These are phyloP conservation scores for Pyralis farinalis DNA, from an alignment of 2,888 invertebrate species.

Conservation along the genomic window DNA sequence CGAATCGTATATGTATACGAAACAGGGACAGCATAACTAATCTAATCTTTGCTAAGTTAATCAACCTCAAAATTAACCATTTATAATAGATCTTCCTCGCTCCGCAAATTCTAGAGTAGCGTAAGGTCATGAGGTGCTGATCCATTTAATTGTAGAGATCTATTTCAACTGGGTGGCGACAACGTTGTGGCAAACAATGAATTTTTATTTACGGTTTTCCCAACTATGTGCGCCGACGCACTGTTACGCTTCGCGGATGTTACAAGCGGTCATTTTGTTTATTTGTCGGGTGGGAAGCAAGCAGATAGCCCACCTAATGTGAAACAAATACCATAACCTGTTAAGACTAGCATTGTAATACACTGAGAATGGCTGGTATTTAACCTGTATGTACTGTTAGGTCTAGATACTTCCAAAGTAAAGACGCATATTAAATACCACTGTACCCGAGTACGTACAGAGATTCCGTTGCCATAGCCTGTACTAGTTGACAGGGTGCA, in stretches of 20 bases:
- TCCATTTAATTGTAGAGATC: conserved; percentile 3
- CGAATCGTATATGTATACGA: background rate
- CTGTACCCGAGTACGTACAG: too few relatives aligned
- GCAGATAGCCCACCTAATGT: too few relatives aligned
- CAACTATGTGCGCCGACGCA: conserved; percentile 19
- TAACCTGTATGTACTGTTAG: too few relatives aligned
- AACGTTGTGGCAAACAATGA: conserved; percentile 23
- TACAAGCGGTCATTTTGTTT: conserved; percentile 17
- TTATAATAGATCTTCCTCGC: background rate
- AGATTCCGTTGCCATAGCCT: too few relatives aligned
- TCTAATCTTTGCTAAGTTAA: conserved; percentile 8
- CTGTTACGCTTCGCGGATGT: conserved; percentile 28
- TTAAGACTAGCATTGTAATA: too few relatives aligned
- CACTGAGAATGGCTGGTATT: too few relatives aligned
- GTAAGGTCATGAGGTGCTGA: background rate
- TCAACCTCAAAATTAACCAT: background rate
- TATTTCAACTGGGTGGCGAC: conserved; percentile 15
- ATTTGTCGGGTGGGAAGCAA: too few relatives aligned
- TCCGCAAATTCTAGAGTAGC: background rate
- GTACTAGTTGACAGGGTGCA: too few relatives aligned
- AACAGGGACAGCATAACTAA: conserved; percentile 4
- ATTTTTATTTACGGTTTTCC: conserved; percentile 41
- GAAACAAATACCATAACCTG: too few relatives aligned
- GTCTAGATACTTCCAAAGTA: too few relatives aligned
- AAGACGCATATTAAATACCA: too few relatives aligned